A percentile compares a stretch with the other conserved stretches of the same genome.
These are phyloP conservation scores for Drosophila sordidapex DNA, from an alignment of 2,888 invertebrate species.

Conservation along the genomic window DNA sequence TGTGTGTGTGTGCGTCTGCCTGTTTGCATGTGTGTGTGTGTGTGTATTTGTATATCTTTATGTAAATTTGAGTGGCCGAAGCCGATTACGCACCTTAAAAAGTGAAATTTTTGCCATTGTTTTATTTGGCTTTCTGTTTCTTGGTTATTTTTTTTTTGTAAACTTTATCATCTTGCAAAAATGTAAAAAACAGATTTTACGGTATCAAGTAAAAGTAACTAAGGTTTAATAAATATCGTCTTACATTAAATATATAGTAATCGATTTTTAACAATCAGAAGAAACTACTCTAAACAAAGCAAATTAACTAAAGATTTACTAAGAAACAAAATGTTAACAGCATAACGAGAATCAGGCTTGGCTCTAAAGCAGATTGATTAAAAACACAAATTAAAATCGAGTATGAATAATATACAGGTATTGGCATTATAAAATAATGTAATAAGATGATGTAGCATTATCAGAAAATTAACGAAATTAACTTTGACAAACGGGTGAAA, in stretches of 20 bases:
- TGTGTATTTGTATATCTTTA: conserved; percentile 26
- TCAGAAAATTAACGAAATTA: background rate
- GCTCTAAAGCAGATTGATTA: background rate
- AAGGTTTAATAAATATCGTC: background rate
- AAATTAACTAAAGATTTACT: no score
- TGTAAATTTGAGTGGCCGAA: conserved; percentile 52
- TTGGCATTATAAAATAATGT: background rate
- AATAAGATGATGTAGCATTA: background rate
- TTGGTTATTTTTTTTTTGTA: background rate
- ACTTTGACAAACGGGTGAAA: background rate
- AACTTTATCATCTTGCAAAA: conserved; percentile 26
- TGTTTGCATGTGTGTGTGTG: background rate
- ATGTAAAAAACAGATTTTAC: conserved; percentile 5
- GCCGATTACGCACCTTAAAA: conserved; percentile 81
- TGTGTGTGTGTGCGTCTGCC: background rate
- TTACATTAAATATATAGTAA: background rate
- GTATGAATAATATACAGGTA: background rate
- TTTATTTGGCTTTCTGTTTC: conserved; percentile 54
- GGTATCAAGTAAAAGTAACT: background rate
- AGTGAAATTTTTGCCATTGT: conserved; percentile 74
- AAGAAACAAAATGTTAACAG: background rate
- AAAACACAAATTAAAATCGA: background rate
- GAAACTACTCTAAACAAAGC: no score
- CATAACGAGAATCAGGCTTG: background rate
- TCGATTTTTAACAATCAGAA: background rate